Percentiles rank a stretch among this genome's conserved stretches.
phyloP scores from a whole-genome alignment of 2,113 vertebrate species.

The Columba livia region DNA sequence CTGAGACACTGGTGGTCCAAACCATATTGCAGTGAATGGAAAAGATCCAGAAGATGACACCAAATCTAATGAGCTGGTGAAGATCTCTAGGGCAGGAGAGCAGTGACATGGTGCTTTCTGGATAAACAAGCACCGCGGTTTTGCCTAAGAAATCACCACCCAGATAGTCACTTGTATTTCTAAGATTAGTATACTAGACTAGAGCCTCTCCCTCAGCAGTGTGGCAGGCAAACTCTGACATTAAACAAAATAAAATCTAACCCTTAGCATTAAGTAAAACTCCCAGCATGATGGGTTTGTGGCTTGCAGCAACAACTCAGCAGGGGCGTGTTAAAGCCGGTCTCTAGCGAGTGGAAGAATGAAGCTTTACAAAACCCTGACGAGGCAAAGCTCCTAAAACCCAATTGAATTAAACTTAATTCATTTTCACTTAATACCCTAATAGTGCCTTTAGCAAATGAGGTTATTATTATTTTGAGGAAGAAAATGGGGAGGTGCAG shows the following conservation, averaged over 20 bases:
- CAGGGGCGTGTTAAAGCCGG: conserved; percentile 64
- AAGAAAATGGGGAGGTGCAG: conserved; percentile 20
- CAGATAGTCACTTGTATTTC: background rate
- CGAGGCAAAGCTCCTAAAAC: conserved; percentile 66
- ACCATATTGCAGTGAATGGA: fast-evolving
- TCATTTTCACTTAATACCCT: conserved; percentile 71
- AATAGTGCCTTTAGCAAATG: conserved; percentile 60
- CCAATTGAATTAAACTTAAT: conserved; percentile 70
- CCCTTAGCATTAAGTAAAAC: conserved; percentile 72
- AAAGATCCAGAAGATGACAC: background rate
- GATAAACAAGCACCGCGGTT: background rate
- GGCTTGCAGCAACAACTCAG: conserved; percentile 69
- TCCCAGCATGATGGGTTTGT: conserved; percentile 48
- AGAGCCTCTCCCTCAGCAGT: background rate
- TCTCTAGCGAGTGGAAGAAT: conserved; percentile 61
- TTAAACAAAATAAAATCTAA: conserved; percentile 54
- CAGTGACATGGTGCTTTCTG: background rate
- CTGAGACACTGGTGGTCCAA: background rate
- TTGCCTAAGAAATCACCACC: background rate
- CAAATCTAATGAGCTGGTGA: fast-evolving
- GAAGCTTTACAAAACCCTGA: conserved; percentile 62
- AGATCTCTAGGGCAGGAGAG: background rate
- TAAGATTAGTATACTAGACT: background rate
- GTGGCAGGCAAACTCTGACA: conserved; percentile 4
- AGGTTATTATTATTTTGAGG: conserved; percentile 61